Evolutionary conservation across 2,113 vertebrate genomes (phyloP).

Genomic region (Sciurus niger): DNA sequence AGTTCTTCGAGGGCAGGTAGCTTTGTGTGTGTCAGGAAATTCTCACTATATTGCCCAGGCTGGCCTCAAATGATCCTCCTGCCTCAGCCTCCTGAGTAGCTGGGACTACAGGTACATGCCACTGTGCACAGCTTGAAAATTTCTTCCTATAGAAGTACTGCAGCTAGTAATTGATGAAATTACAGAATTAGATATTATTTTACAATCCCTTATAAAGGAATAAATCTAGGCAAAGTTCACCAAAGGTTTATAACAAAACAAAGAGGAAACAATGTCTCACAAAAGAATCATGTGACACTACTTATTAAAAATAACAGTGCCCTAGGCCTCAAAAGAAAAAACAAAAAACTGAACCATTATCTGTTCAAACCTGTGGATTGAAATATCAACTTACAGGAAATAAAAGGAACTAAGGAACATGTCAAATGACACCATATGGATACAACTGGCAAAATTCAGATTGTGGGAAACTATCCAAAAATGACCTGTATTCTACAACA

Average conservation of each 20-base stretch:
- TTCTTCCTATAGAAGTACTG: not conserved
- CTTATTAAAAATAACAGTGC: not conserved
- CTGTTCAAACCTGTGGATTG: not conserved
- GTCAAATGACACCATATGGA: conserved; percentile 3
- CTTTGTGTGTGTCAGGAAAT: not conserved
- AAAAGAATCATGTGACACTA: not conserved
- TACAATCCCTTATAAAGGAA: not conserved
- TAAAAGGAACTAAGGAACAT: conserved; percentile 33
- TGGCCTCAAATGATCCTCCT: not conserved
- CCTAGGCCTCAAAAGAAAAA: not conserved
- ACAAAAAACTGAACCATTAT: conserved; percentile 23
- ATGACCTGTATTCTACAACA: not conserved
- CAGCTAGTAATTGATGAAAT: conserved; percentile 34
- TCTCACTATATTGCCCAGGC: not conserved
- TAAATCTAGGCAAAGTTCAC: not conserved
- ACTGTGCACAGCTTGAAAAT: not conserved
- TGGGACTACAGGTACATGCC: too few species aligned
- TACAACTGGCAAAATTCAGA: not conserved
- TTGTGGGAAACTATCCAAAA: not conserved
- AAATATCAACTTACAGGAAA: not conserved
- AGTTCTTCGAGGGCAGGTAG: not conserved
- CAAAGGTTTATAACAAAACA: not conserved
- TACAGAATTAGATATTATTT: not conserved
- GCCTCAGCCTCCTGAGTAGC: not conserved
- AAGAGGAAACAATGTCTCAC: not conserved